Evolutionary conservation across 2,888 invertebrate genomes (phyloP).

Genomic region (Lasioglossum morio): DNA sequence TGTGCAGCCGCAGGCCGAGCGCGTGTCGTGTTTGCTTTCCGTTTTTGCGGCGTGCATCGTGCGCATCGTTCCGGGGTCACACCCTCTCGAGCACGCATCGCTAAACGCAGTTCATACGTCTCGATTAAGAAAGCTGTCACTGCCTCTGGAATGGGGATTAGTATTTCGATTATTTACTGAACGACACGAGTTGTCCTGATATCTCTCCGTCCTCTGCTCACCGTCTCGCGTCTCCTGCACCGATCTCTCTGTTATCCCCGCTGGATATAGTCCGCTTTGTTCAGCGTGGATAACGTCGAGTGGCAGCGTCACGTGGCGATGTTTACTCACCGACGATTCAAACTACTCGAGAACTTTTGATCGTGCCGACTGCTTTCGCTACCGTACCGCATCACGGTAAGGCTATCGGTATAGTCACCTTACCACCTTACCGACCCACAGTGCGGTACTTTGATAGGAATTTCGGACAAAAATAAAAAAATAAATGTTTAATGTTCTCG

Average conservation of each 20-base stretch:
- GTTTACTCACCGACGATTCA: conserved; percentile 74
- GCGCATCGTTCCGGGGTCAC: conserved; percentile 77
- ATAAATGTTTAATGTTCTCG: too few relatives aligned
- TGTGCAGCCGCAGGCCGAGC: conserved; percentile 72
- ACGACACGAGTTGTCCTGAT: conserved; percentile 64
- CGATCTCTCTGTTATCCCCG: neutral
- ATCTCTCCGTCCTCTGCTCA: neutral
- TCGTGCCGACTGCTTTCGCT: conserved; percentile 56
- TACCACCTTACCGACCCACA: conserved; percentile 78
- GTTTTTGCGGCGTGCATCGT: conserved; percentile 67
- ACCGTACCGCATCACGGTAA: conserved; percentile 73
- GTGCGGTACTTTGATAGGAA: too few relatives aligned
- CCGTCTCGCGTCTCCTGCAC: neutral
- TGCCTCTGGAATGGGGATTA: conserved; percentile 78
- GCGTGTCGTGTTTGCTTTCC: conserved; percentile 71
- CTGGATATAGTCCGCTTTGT: conserved; percentile 25
- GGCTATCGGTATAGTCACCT: conserved; percentile 46
- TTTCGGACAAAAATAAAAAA: too few relatives aligned
- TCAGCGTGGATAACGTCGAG: conserved; percentile 75
- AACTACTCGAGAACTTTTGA: conserved; percentile 30
- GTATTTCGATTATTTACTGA: conserved; percentile 84
- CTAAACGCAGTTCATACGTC: conserved; percentile 53
- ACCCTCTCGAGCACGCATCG: conserved; percentile 73
- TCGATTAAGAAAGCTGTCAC: conserved; percentile 63
- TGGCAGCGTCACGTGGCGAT: conserved; percentile 80